phyloP scores from a whole-genome alignment of 2,113 vertebrate genomes.

The Malurus alboscapulatus region DNA sequence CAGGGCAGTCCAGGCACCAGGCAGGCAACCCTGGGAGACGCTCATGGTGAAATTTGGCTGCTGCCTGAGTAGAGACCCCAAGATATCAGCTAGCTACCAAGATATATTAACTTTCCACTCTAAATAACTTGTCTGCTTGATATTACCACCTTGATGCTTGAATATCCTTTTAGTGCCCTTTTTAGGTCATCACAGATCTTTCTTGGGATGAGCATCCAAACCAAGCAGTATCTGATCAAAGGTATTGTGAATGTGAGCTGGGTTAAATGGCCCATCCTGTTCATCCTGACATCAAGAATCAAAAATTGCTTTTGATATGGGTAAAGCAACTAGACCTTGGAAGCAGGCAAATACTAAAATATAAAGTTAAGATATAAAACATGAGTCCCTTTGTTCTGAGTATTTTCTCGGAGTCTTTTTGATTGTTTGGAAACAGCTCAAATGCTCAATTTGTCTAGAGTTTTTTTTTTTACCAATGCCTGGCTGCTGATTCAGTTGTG shows the following conservation, averaged over 20 bases:
- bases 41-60: not conserved
- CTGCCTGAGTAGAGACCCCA: not conserved
- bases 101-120: not conserved
- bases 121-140: not conserved
- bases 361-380: not conserved
- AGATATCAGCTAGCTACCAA: not conserved
- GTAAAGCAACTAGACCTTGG: not conserved
- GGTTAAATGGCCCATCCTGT: not conserved
- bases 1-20: not conserved
- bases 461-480: not conserved
- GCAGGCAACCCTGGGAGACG: not conserved
- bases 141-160: not conserved
- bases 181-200: not conserved
- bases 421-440: not conserved
- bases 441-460: not conserved
- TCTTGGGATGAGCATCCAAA: not conserved
- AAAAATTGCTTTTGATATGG: not conserved
- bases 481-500: not conserved
- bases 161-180: not conserved
- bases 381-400: not conserved
- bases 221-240: not conserved
- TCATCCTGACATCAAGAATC: not conserved
- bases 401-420: not conserved
- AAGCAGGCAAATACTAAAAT: not conserved
- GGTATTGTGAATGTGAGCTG: rapidly evolving